These are phyloP conservation scores for Prunella strophiata DNA, from an alignment of 2,797 vertebrate genomes.

Conservation along the genomic window DNA sequence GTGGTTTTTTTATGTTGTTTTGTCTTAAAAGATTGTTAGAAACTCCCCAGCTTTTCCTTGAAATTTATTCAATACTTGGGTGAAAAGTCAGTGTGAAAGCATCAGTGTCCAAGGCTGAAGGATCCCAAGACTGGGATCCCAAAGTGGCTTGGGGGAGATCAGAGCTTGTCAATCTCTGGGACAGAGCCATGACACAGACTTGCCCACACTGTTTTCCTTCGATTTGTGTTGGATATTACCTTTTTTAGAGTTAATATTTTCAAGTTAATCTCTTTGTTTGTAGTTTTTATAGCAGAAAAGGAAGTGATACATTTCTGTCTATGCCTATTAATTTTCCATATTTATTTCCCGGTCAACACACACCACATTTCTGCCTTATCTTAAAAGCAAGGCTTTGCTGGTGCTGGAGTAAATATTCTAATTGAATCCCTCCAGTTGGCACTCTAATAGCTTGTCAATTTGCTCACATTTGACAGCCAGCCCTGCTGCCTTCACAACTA, in stretches of 20 bases:
- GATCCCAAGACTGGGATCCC: not conserved
- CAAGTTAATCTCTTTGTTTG: not conserved
- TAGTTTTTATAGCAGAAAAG: not conserved
- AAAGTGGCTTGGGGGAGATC: not conserved
- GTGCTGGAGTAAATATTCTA: conserved; percentile 38
- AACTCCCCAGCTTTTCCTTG: not conserved
- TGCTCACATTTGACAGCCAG: conserved; percentile 47
- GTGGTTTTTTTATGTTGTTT: not conserved
- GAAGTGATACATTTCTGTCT: not conserved
- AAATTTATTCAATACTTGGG: not conserved
- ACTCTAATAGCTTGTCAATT: conserved; percentile 1
- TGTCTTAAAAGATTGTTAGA: not conserved
- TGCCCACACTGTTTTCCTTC: not conserved
- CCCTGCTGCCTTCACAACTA: conserved; percentile 38
- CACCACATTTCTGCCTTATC: not conserved
- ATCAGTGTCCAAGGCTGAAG: not conserved
- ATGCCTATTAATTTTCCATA: conserved; percentile 26
- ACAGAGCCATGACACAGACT: not conserved
- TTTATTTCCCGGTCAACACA: not conserved
- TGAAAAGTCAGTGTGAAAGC: not conserved
- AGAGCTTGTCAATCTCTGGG: not conserved
- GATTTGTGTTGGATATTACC: not conserved
- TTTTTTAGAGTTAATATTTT: not conserved
- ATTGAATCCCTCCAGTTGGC: conserved; percentile 31
- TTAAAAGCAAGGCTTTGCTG: conserved; percentile 1